phyloP scores from a whole-genome alignment of 2,113 vertebrate species.

The Lamprologus tigripictilis region DNA sequence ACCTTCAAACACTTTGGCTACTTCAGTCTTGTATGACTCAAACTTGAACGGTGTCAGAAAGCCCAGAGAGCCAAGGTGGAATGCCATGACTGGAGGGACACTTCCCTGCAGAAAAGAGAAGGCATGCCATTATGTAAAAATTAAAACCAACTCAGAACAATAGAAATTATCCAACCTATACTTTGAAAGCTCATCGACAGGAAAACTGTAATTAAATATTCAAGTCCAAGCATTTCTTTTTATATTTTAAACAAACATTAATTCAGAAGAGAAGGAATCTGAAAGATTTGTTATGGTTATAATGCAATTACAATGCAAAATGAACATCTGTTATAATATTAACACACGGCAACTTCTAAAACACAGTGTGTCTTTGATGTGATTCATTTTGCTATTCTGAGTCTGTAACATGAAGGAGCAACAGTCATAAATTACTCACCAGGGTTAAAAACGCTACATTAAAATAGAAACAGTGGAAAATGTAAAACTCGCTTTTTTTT shows the following conservation, averaged over 20 bases:
- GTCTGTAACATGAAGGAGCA: not conserved
- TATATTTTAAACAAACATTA: not conserved
- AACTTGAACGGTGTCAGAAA: slow-evolving; percentile 79
- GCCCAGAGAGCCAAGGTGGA: slow-evolving; percentile 76
- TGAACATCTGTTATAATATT: not conserved
- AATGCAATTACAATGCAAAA: not conserved
- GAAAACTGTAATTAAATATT: not conserved
- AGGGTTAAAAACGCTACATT: not conserved
- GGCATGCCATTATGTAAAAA: not conserved
- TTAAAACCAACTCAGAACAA: not conserved
- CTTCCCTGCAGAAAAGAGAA: slow-evolving; percentile 53
- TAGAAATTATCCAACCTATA: not conserved
- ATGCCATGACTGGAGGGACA: slow-evolving; percentile 79
- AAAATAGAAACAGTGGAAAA: not conserved
- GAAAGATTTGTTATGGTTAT: not conserved
- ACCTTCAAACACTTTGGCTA: slow-evolving; percentile 80
- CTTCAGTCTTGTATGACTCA: slow-evolving; percentile 74
- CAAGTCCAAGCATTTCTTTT: not conserved
- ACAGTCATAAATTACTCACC: not conserved
- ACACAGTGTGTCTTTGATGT: not conserved
- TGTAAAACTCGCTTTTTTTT: not conserved
- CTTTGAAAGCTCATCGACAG: not conserved
- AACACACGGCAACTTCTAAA: not conserved
- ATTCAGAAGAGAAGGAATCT: not conserved
- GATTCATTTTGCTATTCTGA: not conserved